Conservation (phyloP, 1,140 invertebrate species). For the Drosophila arawakana region DNA sequence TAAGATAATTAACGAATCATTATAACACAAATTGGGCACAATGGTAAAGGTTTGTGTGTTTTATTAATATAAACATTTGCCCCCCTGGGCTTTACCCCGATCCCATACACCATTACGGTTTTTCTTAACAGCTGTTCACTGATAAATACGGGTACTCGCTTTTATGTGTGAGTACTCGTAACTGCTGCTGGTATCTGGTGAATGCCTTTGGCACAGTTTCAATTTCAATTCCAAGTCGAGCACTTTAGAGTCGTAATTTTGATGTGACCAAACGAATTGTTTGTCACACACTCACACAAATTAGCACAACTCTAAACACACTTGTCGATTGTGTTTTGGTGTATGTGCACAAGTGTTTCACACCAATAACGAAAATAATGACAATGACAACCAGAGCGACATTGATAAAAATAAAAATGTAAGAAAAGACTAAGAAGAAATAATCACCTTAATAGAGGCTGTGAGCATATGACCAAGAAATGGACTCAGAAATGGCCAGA, state of each 20-base stretch:
- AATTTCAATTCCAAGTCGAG: conserved; percentile 19
- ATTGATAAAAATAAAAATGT: conserved; percentile 51
- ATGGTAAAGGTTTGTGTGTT: conserved; percentile 53
- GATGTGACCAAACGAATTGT: conserved; percentile 25
- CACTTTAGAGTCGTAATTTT: conserved; percentile 10
- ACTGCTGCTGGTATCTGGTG: conserved; percentile 21
- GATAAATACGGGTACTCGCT: conserved; percentile 29
- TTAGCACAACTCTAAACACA: conserved; percentile 51
- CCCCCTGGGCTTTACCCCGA: neutral
- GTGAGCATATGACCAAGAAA: conserved; percentile 59
- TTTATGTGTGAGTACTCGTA: conserved; percentile 14
- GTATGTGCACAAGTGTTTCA: conserved; percentile 70
- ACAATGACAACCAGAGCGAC: conserved; percentile 55
- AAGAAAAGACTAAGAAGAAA: neutral
- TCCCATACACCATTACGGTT: conserved; percentile 7
- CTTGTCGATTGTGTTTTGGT: conserved; percentile 56
- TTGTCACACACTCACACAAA: conserved; percentile 47
- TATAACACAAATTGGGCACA: conserved; percentile 39
- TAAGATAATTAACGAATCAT: conserved; percentile 17
- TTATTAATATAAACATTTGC: conserved; percentile 62
- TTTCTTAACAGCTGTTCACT: conserved; percentile 52
- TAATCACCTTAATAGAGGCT: conserved; percentile 66
- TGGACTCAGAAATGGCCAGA: conserved; percentile 40
- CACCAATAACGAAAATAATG: conserved; percentile 32
- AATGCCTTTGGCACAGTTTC: conserved; percentile 49